phyloP scores from a whole-genome alignment of 2,113 vertebrate genomes.

The Mormoops blainvillei region DNA sequence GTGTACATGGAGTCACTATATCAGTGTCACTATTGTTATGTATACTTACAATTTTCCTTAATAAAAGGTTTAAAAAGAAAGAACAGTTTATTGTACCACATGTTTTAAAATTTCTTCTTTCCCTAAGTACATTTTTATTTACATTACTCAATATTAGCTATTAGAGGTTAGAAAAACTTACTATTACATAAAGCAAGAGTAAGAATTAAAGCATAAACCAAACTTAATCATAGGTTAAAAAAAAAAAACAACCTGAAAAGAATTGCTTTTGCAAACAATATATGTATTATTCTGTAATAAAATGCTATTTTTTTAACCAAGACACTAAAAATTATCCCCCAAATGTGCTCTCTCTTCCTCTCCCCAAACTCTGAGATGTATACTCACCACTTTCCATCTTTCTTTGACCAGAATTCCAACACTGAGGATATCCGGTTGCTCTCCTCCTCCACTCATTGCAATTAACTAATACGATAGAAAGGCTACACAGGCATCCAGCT shows the following conservation, averaged over 20 bases:
- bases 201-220: slow-evolving; percentile 20
- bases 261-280: slow-evolving; percentile 31
- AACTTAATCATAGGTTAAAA: neutral
- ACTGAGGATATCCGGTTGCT: slow-evolving; percentile 95
- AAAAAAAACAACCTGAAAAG: slow-evolving; percentile 6
- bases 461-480: slow-evolving; percentile 71
- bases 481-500: slow-evolving; percentile 81
- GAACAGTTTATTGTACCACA: neutral
- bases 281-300: neutral
- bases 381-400: slow-evolving; percentile 99
- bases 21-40: neutral
- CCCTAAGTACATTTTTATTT: neutral
- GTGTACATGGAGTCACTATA: neutral
- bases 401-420: slow-evolving; percentile 96
- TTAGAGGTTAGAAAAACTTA: neutral
- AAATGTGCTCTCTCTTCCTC: neutral
- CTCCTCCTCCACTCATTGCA: slow-evolving; percentile 95
- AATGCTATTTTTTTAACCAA: neutral
- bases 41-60: neutral
- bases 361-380: neutral
- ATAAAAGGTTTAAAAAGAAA: neutral
- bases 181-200: neutral
- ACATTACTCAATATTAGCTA: neutral
- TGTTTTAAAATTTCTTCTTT: slow-evolving; percentile 8
- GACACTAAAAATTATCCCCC: neutral